Evolutionary conservation across 2,888 invertebrate species (phyloP).

Genomic region (Lochmaea capreae): DNA sequence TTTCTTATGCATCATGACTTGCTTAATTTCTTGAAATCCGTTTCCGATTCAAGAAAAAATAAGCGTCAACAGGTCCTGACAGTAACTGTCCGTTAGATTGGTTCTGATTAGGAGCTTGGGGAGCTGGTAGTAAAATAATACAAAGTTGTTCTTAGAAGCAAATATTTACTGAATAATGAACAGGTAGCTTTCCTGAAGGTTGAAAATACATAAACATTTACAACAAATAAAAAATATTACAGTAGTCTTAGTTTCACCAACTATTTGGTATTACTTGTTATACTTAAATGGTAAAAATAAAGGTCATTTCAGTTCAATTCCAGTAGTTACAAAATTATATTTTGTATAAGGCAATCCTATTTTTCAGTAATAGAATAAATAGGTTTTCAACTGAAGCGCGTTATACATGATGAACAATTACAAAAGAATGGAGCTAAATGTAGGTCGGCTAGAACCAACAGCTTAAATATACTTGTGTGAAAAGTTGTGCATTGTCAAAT

Average conservation of each 20-base stretch:
- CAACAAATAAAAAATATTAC: conserved; percentile 26
- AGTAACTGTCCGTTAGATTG: no score
- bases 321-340: background rate
- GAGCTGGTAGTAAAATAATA: background rate
- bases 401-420: background rate
- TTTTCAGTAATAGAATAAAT: background rate
- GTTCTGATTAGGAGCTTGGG: no score
- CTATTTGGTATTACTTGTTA: conserved; percentile 17
- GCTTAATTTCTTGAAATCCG: no score
- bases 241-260: conserved; percentile 16
- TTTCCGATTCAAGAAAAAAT: no score
- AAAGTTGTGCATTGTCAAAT: no score
- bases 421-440: background rate
- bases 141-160: conserved; percentile 12
- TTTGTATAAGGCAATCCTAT: background rate
- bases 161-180: conserved; percentile 18
- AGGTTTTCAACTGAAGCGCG: background rate
- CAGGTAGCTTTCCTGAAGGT: conserved; percentile 11
- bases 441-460: background rate
- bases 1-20: no score
- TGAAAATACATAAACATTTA: conserved; percentile 18
- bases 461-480: no score
- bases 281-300: conserved; percentile 5
- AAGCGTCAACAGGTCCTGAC: no score
- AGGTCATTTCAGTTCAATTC: background rate